Base-by-base conservation (phyloP, 2,113 vertebrate species). In the Dolichotis patagonum region DNA sequence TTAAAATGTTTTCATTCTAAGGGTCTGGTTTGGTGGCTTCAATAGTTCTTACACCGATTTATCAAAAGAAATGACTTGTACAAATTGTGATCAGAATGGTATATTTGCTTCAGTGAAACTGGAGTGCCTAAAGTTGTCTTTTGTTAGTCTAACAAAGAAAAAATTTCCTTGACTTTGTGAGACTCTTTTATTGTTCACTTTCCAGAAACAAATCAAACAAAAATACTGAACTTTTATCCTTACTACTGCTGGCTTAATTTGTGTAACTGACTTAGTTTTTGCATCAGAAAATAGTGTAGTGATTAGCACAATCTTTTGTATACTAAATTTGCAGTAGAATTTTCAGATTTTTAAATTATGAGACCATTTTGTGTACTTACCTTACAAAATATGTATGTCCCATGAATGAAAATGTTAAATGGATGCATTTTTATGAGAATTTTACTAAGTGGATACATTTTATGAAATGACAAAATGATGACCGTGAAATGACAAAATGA, bases 171-270 rank as follows among this genome's bases (percentile, higher is more conserved):
- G 73, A 20, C 73, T 52, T 58, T 90, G 60, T 86, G 97, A 93
- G 84, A 91, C 52, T 77, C 28, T 85, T 92, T 91, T 24, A 71
- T 82, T 46, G 24, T 12, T 14, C 92, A 52, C 20, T 14, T 97
- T 83, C 49, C 75, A 30, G 54, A 65, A 92, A 65, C 20, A 85
- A 91, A 80, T 90, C 62, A 92, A 96, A 85, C 11, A 94, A 88
- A 95, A 96, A 73, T 91, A 82, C 69, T 93, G 16, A 92, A 84
- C 82, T 81, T 84, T 96, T 12, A 46, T 95, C 90, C 35, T n/a
- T 78, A 85, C 69, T 71, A 28, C 11, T 54, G 3, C 73, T 85
- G 62, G 52, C 14, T 80, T 88, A 69, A n/a, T 91, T 97, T 86
- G 20, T 83, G 20, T 38, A 69, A 12, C 35, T 38, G 8, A 78